These are phyloP conservation scores for Boleophthalmus pectinirostris DNA, from an alignment of 2,113 vertebrate species.

Conservation along the genomic window DNA sequence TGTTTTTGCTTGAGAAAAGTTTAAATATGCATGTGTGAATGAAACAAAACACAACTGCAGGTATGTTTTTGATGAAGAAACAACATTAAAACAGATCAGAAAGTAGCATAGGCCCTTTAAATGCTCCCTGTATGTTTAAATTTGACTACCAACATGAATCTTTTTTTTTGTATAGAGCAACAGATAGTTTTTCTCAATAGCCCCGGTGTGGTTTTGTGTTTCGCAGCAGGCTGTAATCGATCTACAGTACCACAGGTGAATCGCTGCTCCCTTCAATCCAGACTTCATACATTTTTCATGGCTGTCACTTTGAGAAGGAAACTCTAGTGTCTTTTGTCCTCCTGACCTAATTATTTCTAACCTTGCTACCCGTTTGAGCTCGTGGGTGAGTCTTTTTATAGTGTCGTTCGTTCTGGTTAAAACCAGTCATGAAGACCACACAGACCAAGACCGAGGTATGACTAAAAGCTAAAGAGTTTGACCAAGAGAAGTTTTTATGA, in stretches of 20 bases:
- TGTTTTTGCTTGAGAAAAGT: too few species aligned
- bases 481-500: background rate
- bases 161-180: too few species aligned
- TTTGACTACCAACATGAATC: too few species aligned
- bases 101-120: too few species aligned
- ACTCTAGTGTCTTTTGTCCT: background rate
- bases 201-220: background rate
- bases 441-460: background rate
- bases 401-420: background rate
- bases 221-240: background rate
- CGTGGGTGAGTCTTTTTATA: too few species aligned
- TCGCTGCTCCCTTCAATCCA: background rate
- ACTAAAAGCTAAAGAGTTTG: background rate
- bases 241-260: background rate
- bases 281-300: conserved; percentile 15
- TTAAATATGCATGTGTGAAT: too few species aligned
- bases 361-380: background rate
- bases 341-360: conserved; percentile 5
- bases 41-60: too few species aligned
- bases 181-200: conserved; percentile 19
- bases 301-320: background rate
- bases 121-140: too few species aligned
- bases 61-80: too few species aligned
- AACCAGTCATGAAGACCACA: background rate
- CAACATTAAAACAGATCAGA: too few species aligned